Evolutionary conservation across 2,797 vertebrate genomes (phyloP), one percentile per base, ranked within the genome.

Genomic region (Onychomys leucogaster): DNA sequence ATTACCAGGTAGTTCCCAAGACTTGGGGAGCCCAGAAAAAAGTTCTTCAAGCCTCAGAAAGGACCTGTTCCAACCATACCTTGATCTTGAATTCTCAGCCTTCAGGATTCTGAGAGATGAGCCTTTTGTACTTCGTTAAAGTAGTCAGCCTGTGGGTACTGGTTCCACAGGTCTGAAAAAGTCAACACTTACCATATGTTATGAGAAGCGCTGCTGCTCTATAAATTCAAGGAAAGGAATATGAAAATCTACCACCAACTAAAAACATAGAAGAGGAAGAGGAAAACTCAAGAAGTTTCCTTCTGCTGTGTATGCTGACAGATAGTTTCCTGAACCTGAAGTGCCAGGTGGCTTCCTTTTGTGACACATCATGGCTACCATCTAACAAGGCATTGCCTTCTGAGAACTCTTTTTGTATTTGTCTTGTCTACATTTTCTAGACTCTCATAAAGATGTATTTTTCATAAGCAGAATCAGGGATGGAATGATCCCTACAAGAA

Each of bases 51-150:
- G 12, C 25, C 6, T 32, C 23, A 2, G 21, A 34, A 32, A 4
- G 27, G 71, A 23, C 12, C 25, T 13, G 5, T 23, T 21, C 37
- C 52, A 7, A 32, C 2, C 0, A 55, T n/a, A 7, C 34, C 7
- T 2, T 43, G 5, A 29, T 16, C 61, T 86, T 32, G 7, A 7
- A 65, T 4, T 27, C 61, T 23, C 25, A 3, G 5, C 41, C 57
- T 57, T 65, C 25, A 34, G 6, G 27, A 43, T 55, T 25, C 0
- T 10, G 43, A 89, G 32, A 0, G 1, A 2, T 2, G 23, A 78
- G 16, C 23, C 6, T 21, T n/a, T 1, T 2, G 1, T 1, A 34
- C 4, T 29, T 67, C n/a, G 0, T 82, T 5, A 13, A 25, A 29
- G 12, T 34, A 14, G 19, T 41, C 17, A 32, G 19, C 29, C 41